A percentile compares a stretch with the other conserved stretches of the same genome.
Evolutionary conservation across 1,140 invertebrate genomes (phyloP).

Genomic region (Neodiprion fabricii): DNA sequence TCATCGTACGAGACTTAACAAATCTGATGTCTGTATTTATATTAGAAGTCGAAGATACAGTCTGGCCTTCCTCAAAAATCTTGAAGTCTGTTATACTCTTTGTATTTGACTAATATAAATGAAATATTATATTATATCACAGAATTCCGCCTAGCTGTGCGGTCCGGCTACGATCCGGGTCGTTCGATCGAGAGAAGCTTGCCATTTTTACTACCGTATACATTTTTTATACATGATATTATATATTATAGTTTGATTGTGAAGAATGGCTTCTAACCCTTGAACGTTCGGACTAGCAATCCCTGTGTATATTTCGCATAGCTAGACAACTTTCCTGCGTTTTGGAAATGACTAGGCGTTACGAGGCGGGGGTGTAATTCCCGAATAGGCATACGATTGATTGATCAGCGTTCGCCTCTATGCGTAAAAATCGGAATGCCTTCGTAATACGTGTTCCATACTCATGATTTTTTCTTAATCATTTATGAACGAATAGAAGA

Average conservation of each 20-base stretch:
- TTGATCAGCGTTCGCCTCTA: no score
- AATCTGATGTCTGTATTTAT: constrained; percentile 48
- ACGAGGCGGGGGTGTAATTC: background rate
- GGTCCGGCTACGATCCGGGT: constrained; percentile 32
- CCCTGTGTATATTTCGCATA: constrained; percentile 18
- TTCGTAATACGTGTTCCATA: no score
- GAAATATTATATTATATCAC: constrained; percentile 5
- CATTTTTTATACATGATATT: constrained; percentile 7
- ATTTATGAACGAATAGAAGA: no score
- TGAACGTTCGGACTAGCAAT: constrained; percentile 41
- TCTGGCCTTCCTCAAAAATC: constrained; percentile 46
- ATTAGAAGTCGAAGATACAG: constrained; percentile 17
- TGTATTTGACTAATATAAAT: constrained; percentile 31
- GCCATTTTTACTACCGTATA: constrained; percentile 14
- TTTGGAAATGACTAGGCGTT: background rate
- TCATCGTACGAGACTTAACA: constrained; percentile 38
- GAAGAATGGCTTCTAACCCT: constrained; percentile 39
- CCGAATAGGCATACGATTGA: background rate
- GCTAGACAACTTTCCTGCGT: constrained; percentile 11
- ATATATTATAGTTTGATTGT: constrained; percentile 18
- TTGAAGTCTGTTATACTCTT: constrained; percentile 38
- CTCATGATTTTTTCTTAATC: no score
- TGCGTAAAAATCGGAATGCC: no score
- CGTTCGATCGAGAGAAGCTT: constrained; percentile 43
- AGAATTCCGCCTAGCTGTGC: constrained; percentile 10